Conservation (phyloP, 2,888 invertebrate species). For the Pollenia griseotomentosa region DNA sequence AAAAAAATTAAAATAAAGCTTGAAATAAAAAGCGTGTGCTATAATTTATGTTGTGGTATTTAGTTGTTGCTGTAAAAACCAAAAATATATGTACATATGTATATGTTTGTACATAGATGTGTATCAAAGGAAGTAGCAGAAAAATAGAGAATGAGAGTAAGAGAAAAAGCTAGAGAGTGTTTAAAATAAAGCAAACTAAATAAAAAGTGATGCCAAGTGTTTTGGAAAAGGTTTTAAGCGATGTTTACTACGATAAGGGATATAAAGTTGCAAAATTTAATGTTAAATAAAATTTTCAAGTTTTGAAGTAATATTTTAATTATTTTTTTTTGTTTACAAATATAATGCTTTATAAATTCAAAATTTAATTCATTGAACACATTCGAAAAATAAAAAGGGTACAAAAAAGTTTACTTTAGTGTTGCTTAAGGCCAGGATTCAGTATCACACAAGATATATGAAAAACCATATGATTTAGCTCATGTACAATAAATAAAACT, state of each 20-base stretch:
- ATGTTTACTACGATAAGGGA: too few species aligned
- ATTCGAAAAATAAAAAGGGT: too few species aligned
- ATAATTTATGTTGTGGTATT: slow-evolving; percentile 51
- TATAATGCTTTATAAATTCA: too few species aligned
- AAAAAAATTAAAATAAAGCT: neutral
- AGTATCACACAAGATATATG: too few species aligned
- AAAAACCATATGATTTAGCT: too few species aligned
- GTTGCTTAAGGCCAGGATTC: too few species aligned
- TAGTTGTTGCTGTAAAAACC: slow-evolving; percentile 54
- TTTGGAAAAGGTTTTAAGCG: too few species aligned
- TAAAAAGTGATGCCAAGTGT: slow-evolving; percentile 36
- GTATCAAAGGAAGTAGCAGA: slow-evolving; percentile 12
- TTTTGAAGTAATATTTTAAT: too few species aligned
- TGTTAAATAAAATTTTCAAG: neutral
- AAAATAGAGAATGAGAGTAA: neutral
- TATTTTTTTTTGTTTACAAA: too few species aligned
- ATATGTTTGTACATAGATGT: neutral
- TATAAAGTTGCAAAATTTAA: neutral
- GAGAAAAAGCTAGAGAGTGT: slow-evolving; percentile 4
- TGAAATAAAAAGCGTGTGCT: slow-evolving; percentile 11
- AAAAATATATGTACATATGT: neutral
- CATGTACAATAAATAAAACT: too few species aligned
- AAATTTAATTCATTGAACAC: too few species aligned
- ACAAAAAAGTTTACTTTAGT: too few species aligned
- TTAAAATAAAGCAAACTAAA: neutral